Conservation (phyloP, 2,888 invertebrate genomes). For the Drosophila bunnanda region DNA sequence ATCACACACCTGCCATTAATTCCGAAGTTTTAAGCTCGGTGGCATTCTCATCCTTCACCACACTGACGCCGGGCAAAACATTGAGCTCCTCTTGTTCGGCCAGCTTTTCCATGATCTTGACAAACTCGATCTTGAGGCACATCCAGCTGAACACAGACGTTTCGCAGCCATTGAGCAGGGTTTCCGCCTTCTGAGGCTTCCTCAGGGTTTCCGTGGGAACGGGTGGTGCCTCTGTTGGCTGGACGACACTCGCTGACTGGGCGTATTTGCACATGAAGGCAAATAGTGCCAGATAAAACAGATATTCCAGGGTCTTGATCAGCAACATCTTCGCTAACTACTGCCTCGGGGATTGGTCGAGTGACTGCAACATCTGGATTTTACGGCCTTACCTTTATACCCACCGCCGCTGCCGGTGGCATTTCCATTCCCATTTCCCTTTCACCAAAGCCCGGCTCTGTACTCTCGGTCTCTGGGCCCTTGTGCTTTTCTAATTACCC, state of each 20-base stretch:
- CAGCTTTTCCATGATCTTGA: conserved; percentile 90
- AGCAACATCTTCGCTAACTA: conserved; percentile 61
- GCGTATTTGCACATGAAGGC: conserved; percentile 68
- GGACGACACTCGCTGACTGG: conserved; percentile 68
- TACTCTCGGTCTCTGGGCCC: conserved; percentile 26
- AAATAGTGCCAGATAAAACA: conserved; percentile 69
- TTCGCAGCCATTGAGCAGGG: conserved; percentile 85
- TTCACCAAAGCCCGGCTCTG: conserved; percentile 72
- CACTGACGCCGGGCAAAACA: conserved; percentile 90
- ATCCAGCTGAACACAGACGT: conserved; percentile 88
- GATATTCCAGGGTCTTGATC: conserved; percentile 72
- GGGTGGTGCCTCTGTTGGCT: conserved; percentile 52
- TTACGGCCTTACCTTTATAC: conserved; percentile 73
- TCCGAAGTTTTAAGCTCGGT: conserved; percentile 87
- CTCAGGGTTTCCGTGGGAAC: conserved; percentile 39
- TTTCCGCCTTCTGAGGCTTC: conserved; percentile 37
- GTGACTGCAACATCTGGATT: conserved; percentile 62
- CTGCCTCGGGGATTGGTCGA: conserved; percentile 41
- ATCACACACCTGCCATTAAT: conserved; percentile 87
- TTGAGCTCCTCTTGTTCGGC: conserved; percentile 88
- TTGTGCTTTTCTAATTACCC: conserved; percentile 76
- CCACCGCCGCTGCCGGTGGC: conserved; percentile 12
- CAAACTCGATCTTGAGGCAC: conserved; percentile 91
- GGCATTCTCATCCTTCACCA: conserved; percentile 88
- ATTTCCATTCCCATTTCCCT: conserved; percentile 63